Evolutionary conservation across 2,113 vertebrate species (phyloP), one percentile per base, ranked within the genome.

Genomic region (Sander lucioperca): DNA sequence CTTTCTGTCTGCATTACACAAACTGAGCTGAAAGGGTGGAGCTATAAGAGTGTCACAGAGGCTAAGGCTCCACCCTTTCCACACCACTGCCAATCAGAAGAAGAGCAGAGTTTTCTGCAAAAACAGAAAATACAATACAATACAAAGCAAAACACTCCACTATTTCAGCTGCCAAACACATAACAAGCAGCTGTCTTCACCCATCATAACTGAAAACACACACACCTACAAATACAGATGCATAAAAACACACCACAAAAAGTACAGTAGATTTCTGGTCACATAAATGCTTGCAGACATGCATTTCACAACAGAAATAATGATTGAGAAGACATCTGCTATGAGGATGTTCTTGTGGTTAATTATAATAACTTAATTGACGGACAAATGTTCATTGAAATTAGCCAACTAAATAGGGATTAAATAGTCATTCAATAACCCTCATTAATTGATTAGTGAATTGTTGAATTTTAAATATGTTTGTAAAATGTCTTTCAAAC

Each of bases 1-100:
- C 66, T 79, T 92, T 87, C 86, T 86, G 81, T 71, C 80, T 91
- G 91, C 86, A 86, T 91, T 82, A 78, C 83, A 89, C 83, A 85
- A 80, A 77, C 73, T 81, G 78, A 89, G 81, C 70, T 59, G 82
- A 88, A 59, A 72, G 64, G 86, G 88, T 51, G 83, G 89, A 82
- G 84, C 84, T 82, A 88, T 27, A 30, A 73, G 23, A 71, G 80
- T 81, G 86, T 91, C 91, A 91, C 80, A 83, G 83, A 76, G 47
- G 47, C 83, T 84, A 45, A 59, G 67, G 25, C 89, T 81, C 88
- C 86, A 80, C 91, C 89, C 83, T 58, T 51, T 82, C 23, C 57
- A 71, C 70, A 79, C 36, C 39, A 43, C 39, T 9, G 58, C 92
- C 86, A 94, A 88, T 92, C 76, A 88, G 74, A 71, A 5, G 23